A percentile compares a stretch with the other conserved stretches of the same genome.
phyloP scores from a whole-genome alignment of 2,113 vertebrate genomes.

The Poeciliopsis retropinna region DNA sequence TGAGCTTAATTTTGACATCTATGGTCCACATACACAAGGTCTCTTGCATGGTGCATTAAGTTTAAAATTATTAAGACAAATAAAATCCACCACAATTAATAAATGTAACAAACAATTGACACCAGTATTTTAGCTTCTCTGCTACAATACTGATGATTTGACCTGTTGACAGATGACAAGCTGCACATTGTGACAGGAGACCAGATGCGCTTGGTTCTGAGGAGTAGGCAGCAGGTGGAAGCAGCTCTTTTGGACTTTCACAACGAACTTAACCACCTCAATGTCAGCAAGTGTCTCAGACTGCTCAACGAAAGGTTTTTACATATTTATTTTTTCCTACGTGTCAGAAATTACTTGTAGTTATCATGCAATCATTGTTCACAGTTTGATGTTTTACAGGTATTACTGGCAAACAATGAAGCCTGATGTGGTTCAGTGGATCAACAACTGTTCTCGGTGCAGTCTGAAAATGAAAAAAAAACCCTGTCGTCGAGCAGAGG shows the following conservation, averaged over 20 bases:
- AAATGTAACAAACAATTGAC: not conserved
- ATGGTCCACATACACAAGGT: no score
- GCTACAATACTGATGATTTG: not conserved
- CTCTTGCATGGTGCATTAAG: no score
- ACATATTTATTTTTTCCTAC: not conserved
- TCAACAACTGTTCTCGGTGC: slow-evolving; percentile 63
- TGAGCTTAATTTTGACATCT: no score
- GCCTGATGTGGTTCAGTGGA: slow-evolving; percentile 67
- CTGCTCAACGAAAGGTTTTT: slow-evolving; percentile 64
- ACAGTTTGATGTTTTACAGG: slow-evolving; percentile 23
- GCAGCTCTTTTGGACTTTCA: slow-evolving; percentile 59
- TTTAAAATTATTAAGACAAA: not conserved
- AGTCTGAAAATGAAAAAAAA: slow-evolving; percentile 39
- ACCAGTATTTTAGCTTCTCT: no score
- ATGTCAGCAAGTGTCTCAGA: slow-evolving; percentile 64
- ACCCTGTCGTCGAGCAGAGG: not conserved
- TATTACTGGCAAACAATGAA: slow-evolving; percentile 74
- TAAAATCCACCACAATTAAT: not conserved
- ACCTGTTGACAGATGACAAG: slow-evolving; percentile 24
- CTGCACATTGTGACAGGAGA: slow-evolving; percentile 52
- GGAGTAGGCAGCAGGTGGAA: slow-evolving; percentile 66
- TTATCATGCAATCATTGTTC: not conserved
- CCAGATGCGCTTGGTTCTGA: slow-evolving; percentile 57
- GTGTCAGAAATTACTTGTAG: not conserved
- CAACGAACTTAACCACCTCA: slow-evolving; percentile 74